These are phyloP conservation scores for Megaceryle alcyon DNA, from an alignment of 2,797 vertebrate species.

Conservation along the genomic window DNA sequence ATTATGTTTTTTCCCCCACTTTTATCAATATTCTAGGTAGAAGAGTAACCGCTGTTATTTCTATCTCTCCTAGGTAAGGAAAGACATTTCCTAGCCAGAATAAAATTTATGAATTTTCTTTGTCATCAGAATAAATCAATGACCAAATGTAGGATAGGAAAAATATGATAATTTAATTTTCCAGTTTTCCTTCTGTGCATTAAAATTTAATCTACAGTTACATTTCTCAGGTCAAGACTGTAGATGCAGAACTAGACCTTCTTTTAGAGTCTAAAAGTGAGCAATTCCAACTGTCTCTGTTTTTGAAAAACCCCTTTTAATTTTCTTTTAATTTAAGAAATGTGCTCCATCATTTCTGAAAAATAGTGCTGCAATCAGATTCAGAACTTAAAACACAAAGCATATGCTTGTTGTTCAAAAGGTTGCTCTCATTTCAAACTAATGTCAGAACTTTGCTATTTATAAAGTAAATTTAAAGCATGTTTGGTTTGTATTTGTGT, in stretches of 20 bases:
- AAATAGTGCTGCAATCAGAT: conserved; percentile 45
- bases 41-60: neutral
- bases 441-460: conserved; percentile 31
- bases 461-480: conserved; percentile 44
- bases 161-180: neutral
- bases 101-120: neutral
- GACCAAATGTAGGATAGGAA: neutral
- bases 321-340: conserved; percentile 59
- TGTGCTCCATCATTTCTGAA: conserved; percentile 14
- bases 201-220: neutral
- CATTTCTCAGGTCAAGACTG: neutral
- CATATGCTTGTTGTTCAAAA: conserved; percentile 41
- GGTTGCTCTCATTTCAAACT: conserved; percentile 34
- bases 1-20: neutral
- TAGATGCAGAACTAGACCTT: neutral
- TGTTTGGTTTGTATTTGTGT: neutral
- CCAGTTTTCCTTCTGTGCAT: neutral
- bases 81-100: neutral
- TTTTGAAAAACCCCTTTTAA: conserved; percentile 32
- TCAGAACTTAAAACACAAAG: conserved; percentile 40
- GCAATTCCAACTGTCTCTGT: conserved; percentile 5
- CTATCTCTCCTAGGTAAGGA: neutral
- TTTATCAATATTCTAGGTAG: neutral
- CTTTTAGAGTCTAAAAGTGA: neutral
- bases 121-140: neutral